Conservation (phyloP, 2,113 vertebrate species). For the Lepidothrix coronata region DNA sequence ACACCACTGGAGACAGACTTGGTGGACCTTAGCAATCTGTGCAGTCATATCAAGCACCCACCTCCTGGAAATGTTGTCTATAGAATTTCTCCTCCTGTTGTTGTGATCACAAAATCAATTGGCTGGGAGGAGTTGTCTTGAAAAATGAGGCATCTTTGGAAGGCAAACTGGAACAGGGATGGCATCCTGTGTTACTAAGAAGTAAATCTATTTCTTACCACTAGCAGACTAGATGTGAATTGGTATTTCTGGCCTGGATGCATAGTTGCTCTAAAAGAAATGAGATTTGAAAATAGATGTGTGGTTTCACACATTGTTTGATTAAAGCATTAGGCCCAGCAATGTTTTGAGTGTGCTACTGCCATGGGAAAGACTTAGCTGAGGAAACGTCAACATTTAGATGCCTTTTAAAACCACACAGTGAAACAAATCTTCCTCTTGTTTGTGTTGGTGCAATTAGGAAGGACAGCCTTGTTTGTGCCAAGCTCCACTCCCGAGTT, state of each 20-base stretch:
- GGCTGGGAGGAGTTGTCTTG: neutral
- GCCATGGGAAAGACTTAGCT: neutral
- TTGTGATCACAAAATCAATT: neutral
- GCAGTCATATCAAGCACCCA: rapidly evolving
- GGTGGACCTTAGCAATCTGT: too few species aligned
- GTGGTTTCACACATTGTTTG: neutral
- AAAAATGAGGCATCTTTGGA: neutral
- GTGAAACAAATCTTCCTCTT: neutral
- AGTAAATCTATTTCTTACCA: neutral
- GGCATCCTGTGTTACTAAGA: neutral
- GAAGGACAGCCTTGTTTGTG: neutral
- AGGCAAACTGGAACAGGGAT: neutral
- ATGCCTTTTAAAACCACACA: neutral
- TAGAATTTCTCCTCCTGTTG: neutral
- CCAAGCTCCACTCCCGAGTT: neutral
- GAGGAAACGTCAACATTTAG: neutral
- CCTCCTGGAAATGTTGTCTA: neutral
- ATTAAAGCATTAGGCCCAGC: neutral
- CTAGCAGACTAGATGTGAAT: neutral
- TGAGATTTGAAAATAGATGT: neutral
- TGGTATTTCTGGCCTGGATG: neutral
- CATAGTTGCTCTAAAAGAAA: neutral
- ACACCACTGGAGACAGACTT: rapidly evolving
- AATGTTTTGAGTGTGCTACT: neutral
- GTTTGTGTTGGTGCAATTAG: neutral